Evolutionary conservation across 2,888 invertebrate species (phyloP).

Genomic region (Drosophila anomelani): DNA sequence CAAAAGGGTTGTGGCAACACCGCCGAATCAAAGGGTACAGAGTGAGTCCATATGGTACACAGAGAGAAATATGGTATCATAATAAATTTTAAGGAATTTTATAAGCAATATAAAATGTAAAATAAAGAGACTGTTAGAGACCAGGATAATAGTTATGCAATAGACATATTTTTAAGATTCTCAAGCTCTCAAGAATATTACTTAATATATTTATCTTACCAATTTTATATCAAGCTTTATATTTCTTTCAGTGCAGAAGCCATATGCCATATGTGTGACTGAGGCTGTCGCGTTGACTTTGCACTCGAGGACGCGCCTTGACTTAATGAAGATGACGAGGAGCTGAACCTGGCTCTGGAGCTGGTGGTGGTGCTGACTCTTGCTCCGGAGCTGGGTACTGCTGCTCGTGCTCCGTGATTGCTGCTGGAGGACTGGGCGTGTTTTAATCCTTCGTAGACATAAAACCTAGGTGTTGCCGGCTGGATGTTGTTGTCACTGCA

Average conservation of each 20-base stretch:
- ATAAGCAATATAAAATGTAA: background rate
- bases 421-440: constrained; percentile 55
- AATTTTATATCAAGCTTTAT: background rate
- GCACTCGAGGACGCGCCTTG: constrained; percentile 67
- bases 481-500: constrained; percentile 47
- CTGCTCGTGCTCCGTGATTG: constrained; percentile 10
- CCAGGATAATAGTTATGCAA: background rate
- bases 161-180: background rate
- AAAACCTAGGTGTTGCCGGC: constrained; percentile 54
- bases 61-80: background rate
- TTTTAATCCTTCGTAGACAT: constrained; percentile 70
- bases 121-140: background rate
- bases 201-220: background rate
- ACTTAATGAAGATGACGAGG: constrained; percentile 78
- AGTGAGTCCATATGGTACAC: constrained; percentile 12
- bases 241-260: background rate
- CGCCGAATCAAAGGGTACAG: constrained; percentile 24
- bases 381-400: constrained; percentile 9
- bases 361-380: background rate
- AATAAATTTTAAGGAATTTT: background rate
- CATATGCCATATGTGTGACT: constrained; percentile 45
- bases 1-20: constrained; percentile 68
- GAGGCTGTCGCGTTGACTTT: constrained; percentile 55
- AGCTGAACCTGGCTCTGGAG: constrained; percentile 20
- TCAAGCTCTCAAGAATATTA: background rate